A percentile compares a stretch with the other conserved stretches of the same genome.
Evolutionary conservation across 2,888 invertebrate species (phyloP).

Genomic region (Agriopis leucophaearia): DNA sequence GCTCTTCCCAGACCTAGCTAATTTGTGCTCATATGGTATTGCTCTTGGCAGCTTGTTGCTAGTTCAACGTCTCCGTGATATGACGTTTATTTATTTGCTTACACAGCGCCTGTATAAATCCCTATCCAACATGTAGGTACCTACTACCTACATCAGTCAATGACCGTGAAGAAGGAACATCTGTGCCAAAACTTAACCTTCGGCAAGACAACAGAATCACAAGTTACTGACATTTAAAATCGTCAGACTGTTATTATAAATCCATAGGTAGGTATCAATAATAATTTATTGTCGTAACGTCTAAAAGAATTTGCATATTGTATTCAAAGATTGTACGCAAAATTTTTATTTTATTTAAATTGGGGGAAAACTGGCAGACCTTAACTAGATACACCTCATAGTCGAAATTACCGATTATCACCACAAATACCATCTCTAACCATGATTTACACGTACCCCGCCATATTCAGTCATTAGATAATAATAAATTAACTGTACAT

Average conservation of each 20-base stretch:
- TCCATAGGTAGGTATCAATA: too few species aligned
- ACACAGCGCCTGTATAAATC: background rate
- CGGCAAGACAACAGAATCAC: background rate
- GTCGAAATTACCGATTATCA: background rate
- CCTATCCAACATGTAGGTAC: background rate
- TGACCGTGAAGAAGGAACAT: background rate
- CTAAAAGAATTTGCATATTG: too few species aligned
- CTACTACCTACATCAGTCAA: too few species aligned
- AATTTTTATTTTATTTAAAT: too few species aligned
- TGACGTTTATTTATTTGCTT: background rate
- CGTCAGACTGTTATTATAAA: background rate
- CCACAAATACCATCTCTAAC: constrained; percentile 12
- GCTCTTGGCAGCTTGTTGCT: background rate
- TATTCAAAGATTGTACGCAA: too few species aligned
- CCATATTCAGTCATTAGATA: constrained; percentile 26
- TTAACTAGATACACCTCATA: background rate
- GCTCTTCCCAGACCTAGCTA: background rate
- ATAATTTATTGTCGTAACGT: too few species aligned
- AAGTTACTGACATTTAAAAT: background rate
- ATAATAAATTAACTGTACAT: constrained; percentile 37
- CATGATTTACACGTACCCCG: background rate
- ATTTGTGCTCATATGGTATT: background rate
- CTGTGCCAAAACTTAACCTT: background rate
- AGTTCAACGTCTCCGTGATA: background rate
- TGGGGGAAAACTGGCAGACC: background rate